Conservation (phyloP, 1,140 invertebrate species). For the Metopolophium dirhodum region DNA sequence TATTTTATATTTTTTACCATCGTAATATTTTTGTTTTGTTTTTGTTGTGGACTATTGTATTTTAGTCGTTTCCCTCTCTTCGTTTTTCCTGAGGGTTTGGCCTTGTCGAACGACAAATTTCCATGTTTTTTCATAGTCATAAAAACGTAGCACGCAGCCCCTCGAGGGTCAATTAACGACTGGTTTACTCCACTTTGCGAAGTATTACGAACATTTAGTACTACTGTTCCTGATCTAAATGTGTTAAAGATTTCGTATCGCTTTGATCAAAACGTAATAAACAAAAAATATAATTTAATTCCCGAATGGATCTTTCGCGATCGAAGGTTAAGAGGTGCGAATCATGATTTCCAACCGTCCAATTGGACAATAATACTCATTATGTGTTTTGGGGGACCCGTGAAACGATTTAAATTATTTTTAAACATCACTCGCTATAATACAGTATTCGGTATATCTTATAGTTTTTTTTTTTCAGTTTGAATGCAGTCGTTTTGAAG, state of each 20-base stretch:
- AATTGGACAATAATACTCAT: background rate
- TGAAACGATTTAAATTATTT: background rate
- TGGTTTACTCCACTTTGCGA: background rate
- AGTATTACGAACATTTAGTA: background rate
- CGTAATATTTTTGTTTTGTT: background rate
- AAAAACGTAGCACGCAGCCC: background rate
- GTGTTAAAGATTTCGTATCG: background rate
- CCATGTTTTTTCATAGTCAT: background rate
- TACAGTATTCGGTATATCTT: background rate
- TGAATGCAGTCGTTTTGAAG: conserved; percentile 48
- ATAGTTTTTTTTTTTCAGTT: background rate
- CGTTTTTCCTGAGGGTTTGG: conserved; percentile 13
- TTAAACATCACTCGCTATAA: background rate
- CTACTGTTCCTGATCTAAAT: conserved; percentile 25
- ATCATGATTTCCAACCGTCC: background rate
- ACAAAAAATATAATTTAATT: background rate
- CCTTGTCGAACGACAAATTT: conserved; percentile 27
- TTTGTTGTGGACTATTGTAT: background rate
- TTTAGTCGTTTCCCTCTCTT: background rate
- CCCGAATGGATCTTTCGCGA: background rate
- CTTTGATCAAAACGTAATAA: background rate
- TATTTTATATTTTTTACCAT: background rate
- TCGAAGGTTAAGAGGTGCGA: conserved; percentile 24
- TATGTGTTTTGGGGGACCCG: background rate
- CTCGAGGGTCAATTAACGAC: conserved; percentile 35